A percentile compares a stretch with the other conserved stretches of the same genome.
Conservation (phyloP, 2,888 invertebrate species). For the Suillia variegata region DNA sequence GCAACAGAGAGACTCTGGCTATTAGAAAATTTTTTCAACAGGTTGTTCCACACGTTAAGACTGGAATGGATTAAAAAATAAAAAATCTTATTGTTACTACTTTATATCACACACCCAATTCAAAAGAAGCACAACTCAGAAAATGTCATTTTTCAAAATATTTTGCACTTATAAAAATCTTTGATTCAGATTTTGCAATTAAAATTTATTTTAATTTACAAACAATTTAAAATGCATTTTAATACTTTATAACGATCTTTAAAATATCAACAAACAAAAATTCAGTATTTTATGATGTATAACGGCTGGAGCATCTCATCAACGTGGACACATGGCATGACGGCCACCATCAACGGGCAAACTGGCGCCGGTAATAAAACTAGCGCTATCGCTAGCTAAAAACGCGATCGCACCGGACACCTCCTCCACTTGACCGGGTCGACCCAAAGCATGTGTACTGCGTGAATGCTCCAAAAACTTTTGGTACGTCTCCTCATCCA, state of each 20-base stretch:
- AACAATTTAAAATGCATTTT: no score
- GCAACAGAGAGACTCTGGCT: no score
- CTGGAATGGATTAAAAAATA: no score
- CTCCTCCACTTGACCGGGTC: constrained; percentile 82
- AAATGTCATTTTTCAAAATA: no score
- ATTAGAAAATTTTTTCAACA: no score
- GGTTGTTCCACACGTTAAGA: no score
- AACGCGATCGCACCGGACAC: constrained; percentile 88
- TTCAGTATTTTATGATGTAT: no score
- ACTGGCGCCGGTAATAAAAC: constrained; percentile 75
- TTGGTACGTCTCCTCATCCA: constrained; percentile 78
- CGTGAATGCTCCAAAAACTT: constrained; percentile 81
- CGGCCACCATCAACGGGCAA: constrained; percentile 73
- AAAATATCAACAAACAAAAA: no score
- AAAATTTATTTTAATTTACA: background rate
- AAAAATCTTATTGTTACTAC: background rate
- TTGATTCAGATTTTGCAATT: background rate
- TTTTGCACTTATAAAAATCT: background rate
- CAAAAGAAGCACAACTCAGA: no score
- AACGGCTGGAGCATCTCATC: no score
- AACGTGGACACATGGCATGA: constrained; percentile 70
- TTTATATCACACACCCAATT: background rate
- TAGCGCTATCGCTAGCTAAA: constrained; percentile 76
- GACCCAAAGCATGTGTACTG: constrained; percentile 86
- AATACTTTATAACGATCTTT: no score